These are phyloP conservation scores for Scolanthus callimorphus DNA, from an alignment of 92 coral and sea anemone species.

Conservation along the genomic window DNA sequence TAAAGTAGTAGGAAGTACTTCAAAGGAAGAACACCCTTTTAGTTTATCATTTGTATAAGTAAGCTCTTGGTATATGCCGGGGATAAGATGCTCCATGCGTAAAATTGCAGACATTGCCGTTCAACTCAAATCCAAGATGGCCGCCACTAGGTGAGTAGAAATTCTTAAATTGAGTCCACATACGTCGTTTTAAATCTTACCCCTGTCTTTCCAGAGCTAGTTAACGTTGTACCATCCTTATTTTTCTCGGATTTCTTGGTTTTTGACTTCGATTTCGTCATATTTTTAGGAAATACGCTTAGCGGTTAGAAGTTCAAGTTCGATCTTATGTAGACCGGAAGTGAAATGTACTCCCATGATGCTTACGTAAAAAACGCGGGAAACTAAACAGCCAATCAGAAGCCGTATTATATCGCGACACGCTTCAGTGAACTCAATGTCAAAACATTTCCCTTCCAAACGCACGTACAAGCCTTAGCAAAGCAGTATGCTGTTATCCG, in stretches of 20 bases:
- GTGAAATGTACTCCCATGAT: constrained; percentile 38
- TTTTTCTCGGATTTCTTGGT: constrained; percentile 70
- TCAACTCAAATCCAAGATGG: constrained; percentile 56
- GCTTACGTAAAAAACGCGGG: constrained; percentile 73
- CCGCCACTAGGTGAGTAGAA: constrained; percentile 22
- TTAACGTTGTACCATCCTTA: constrained; percentile 45
- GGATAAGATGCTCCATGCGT: no score
- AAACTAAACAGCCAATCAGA: constrained; percentile 50
- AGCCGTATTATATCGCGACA: constrained; percentile 16
- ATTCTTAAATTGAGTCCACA: constrained; percentile 2
- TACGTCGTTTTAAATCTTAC: no score
- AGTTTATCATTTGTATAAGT: constrained; percentile 2
- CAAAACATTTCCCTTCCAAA: background rate
- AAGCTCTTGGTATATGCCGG: background rate
- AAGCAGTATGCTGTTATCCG: background rate
- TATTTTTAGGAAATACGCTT: constrained; percentile 11
- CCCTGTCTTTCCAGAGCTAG: constrained; percentile 46
- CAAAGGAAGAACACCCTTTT: constrained; percentile 4
- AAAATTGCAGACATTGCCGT: background rate
- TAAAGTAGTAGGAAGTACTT: constrained; percentile 11
- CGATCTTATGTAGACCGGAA: background rate
- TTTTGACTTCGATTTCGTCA: constrained; percentile 96
- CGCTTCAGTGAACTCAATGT: constrained; percentile 14
- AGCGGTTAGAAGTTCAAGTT: background rate
- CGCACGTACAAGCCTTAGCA: background rate